Evolutionary conservation across 2,888 invertebrate species (phyloP), one percentile per base, ranked within the genome.

Genomic region (Drosophila quinaria): DNA sequence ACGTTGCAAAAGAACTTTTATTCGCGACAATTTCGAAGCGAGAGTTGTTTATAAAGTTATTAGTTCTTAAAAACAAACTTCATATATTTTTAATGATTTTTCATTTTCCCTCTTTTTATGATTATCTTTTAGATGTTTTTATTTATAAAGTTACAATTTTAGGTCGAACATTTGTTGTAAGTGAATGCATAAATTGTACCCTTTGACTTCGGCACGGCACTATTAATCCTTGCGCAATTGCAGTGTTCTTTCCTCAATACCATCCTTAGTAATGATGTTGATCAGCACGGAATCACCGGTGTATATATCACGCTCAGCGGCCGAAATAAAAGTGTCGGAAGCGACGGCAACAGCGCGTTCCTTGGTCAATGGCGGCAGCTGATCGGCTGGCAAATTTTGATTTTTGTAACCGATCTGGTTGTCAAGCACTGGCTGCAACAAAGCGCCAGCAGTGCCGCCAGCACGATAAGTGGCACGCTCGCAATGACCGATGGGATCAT

Each of bases 401-500:
- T 99, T 99, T 90, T 97, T 96, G 75, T 95, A 94, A 2, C 97
- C 98, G 92, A 99, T 95, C 94, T 99, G 98, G 92, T 98, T 99
- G 92, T 99, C 99, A 44, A 99, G 94, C 22, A 99, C 94, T 0
- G 99, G 99, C 91, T 99, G 98, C 73, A 99, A 93, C 87, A 99
- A 93, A 1, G 97, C 95, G 2, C 97, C 97, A 0, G 98, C 97
- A 2, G 98, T 97, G 31, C 99, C 99, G 0, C 97, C 97, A 11
- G 98, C 98, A 77, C 96, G 95, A 92, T 96, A 99, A 11, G 94
- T 95, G 0, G 96, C 95, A 67, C 96, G 94, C 92, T 98, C 98
- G 87, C 97, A 97, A 90, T 98, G 98, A 0, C 99, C 99, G 78
- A 99, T 97, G 0, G 99, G 99, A 93, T 99, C 99, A 92, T 99